These are phyloP conservation scores for Atethmia centrago DNA, from an alignment of 2,888 invertebrate genomes.

Conservation along the genomic window DNA sequence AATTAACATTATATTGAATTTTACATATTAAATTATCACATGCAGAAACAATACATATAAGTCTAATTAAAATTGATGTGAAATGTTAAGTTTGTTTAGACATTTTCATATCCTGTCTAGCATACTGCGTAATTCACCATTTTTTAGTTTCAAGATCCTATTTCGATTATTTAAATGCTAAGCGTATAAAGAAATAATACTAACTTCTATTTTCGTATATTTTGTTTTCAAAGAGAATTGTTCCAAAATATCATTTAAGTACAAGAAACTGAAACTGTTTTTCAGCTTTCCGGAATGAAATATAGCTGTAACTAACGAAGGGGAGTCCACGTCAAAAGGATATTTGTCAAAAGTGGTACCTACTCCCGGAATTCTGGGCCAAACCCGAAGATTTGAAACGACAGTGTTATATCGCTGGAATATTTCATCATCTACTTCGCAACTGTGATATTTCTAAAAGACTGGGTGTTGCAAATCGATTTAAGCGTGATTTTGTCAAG, in stretches of 20 bases:
- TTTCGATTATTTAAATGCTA: not conserved
- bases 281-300: slow-evolving; percentile 59
- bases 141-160: not conserved
- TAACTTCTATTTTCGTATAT: not conserved
- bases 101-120: not conserved
- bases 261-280: slow-evolving; percentile 53
- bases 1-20: no score
- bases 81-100: no score
- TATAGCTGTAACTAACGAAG: slow-evolving; percentile 64
- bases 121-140: not conserved
- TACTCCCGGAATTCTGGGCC: slow-evolving; percentile 59
- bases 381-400: slow-evolving; percentile 64
- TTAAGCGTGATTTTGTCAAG: slow-evolving; percentile 19
- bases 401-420: slow-evolving; percentile 69
- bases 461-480: slow-evolving; percentile 49
- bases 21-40: no score
- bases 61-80: no score
- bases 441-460: slow-evolving; percentile 55
- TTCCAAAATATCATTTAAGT: slow-evolving; percentile 4
- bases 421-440: slow-evolving; percentile 69
- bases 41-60: no score
- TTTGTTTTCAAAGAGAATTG: not conserved
- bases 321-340: slow-evolving; percentile 58
- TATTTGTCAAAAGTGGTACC: slow-evolving; percentile 66
- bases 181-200: not conserved